Conservation (phyloP, 2,888 invertebrate genomes). For the Leptogaster cylindrica region DNA sequence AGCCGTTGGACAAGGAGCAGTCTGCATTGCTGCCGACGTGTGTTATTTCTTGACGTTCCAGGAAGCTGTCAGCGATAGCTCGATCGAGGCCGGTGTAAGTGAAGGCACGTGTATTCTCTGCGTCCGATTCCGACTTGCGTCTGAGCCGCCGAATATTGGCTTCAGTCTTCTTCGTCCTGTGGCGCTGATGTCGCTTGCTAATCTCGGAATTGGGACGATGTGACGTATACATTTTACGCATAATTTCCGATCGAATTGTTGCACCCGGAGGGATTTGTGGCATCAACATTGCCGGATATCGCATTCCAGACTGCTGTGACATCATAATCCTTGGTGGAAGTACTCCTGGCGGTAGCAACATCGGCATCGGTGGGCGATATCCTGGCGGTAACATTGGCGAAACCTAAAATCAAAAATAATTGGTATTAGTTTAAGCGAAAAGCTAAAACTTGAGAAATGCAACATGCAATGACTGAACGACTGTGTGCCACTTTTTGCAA, state of each 20-base stretch:
- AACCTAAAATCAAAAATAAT: constrained; percentile 32
- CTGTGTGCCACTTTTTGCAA: too few relatives aligned
- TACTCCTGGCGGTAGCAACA: constrained; percentile 47
- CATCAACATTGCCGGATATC: constrained; percentile 51
- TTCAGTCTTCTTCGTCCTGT: constrained; percentile 52
- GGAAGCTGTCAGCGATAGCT: constrained; percentile 59
- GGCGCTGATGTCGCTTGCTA: constrained; percentile 51
- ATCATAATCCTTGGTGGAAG: constrained; percentile 49
- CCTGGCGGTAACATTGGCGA: constrained; percentile 45
- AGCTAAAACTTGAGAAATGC: too few relatives aligned
- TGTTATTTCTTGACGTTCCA: constrained; percentile 58
- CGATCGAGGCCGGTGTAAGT: constrained; percentile 60
- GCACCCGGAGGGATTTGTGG: constrained; percentile 55
- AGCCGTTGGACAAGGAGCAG: constrained; percentile 51
- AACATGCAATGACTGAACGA: too few relatives aligned
- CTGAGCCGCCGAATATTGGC: constrained; percentile 57
- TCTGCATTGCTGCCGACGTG: constrained; percentile 55
- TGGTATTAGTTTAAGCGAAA: too few relatives aligned
- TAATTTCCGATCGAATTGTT: constrained; percentile 49
- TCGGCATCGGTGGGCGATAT: constrained; percentile 44
- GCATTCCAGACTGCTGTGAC: constrained; percentile 46
- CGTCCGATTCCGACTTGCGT: constrained; percentile 59
- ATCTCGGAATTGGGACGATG: constrained; percentile 50
- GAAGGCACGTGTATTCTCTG: constrained; percentile 55
- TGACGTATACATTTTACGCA: constrained; percentile 29